These are phyloP conservation scores for Delphinapterus leucas DNA, from an alignment of 2,113 vertebrate species.

Conservation along the genomic window DNA sequence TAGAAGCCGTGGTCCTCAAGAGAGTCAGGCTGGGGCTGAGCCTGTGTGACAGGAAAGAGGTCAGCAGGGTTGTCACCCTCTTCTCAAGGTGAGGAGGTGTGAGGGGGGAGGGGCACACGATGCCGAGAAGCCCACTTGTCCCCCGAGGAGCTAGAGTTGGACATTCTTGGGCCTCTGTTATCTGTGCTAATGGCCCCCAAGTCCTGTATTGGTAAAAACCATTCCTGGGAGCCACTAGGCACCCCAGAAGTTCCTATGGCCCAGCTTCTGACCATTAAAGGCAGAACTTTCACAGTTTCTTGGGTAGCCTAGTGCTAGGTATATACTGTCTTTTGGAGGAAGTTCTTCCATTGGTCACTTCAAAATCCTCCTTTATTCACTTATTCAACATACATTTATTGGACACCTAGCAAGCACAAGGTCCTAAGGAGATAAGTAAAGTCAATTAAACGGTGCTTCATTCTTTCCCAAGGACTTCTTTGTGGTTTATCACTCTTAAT, in stretches of 20 bases:
- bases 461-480: background rate
- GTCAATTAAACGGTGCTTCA: background rate
- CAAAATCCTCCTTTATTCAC: background rate
- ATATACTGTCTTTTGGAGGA: background rate
- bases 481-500: background rate
- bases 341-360: background rate
- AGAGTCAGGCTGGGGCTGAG: background rate
- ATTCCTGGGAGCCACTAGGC: background rate
- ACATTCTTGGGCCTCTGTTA: background rate
- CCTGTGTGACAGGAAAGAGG: background rate
- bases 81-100: background rate
- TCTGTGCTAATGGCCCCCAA: background rate
- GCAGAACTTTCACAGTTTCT: background rate
- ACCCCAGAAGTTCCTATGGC: background rate
- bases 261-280: background rate
- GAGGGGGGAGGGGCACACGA: rapidly evolving
- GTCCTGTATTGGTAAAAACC: background rate
- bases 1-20: background rate
- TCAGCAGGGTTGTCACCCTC: background rate
- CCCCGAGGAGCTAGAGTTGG: background rate
- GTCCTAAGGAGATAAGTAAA: background rate
- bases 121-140: background rate
- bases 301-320: background rate
- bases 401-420: background rate
- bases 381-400: background rate